Conservation (phyloP, 2,888 invertebrate genomes). For the Sycophila texana region DNA sequence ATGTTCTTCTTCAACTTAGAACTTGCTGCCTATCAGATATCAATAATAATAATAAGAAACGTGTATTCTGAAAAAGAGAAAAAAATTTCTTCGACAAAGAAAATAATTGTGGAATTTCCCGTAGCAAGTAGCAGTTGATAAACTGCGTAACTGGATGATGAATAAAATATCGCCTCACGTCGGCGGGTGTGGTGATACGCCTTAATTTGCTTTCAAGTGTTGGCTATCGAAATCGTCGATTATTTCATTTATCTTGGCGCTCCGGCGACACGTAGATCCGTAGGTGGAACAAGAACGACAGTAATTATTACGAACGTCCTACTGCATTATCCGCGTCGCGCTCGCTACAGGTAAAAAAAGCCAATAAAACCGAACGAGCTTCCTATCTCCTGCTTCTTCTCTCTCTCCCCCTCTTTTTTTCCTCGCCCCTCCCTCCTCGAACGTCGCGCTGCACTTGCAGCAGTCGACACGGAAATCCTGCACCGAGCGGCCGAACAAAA, state of each 20-base stretch:
- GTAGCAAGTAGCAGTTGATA: too few relatives aligned
- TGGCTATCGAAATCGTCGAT: conserved; percentile 48
- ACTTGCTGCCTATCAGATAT: too few relatives aligned
- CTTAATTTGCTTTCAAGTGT: conserved; percentile 26
- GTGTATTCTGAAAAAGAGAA: too few relatives aligned
- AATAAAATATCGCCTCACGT: too few relatives aligned
- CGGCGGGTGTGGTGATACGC: background rate
- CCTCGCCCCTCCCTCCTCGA: background rate
- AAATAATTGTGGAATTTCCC: too few relatives aligned
- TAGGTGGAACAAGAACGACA: conserved; percentile 59
- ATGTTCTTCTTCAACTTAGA: too few relatives aligned
- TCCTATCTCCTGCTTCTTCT: conserved; percentile 3
- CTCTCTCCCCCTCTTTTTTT: background rate
- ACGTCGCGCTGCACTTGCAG: background rate
- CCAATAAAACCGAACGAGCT: conserved; percentile 22
- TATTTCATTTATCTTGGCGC: conserved; percentile 58
- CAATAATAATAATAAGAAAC: too few relatives aligned
- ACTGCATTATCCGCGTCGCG: conserved; percentile 63
- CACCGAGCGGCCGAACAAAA: background rate
- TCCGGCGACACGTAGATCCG: conserved; percentile 50
- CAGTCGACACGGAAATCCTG: conserved; percentile 40
- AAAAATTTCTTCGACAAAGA: too few relatives aligned
- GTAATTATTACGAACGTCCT: conserved; percentile 71
- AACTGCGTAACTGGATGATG: too few relatives aligned
- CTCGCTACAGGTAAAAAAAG: background rate